phyloP scores from a whole-genome alignment of 2,113 vertebrate species.

The Hippoglossus stenolepis region DNA sequence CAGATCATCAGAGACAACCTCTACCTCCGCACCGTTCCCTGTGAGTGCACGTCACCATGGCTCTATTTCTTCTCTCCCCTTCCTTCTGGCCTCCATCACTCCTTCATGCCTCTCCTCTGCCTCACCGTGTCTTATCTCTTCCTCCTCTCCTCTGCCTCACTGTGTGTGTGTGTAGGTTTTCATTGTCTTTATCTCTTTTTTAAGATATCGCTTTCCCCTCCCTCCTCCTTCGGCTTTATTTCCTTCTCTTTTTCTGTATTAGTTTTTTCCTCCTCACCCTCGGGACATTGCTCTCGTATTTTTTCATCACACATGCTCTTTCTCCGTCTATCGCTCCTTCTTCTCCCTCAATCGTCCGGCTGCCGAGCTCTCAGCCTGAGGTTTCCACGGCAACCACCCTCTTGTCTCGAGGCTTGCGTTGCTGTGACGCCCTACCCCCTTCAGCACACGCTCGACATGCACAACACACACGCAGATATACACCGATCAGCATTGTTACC shows the following conservation, averaged over 20 bases:
- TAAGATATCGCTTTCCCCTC: not conserved
- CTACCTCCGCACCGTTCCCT: constrained; percentile 98
- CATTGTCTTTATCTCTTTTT: constrained; percentile 23
- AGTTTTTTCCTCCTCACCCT: constrained; percentile 32
- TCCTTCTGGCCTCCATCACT: constrained; percentile 12
- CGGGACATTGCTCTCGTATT: constrained; percentile 40
- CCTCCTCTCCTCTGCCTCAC: too few relatives aligned
- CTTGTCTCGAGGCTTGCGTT: constrained; percentile 80
- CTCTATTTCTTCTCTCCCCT: not conserved
- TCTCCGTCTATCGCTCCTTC: constrained; percentile 59
- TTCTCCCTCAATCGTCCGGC: constrained; percentile 65
- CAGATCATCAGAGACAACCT: constrained; percentile 99
- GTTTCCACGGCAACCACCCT: constrained; percentile 86
- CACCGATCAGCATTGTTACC: not conserved
- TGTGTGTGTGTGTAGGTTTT: constrained; percentile 24
- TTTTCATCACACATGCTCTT: constrained; percentile 40
- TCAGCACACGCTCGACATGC: constrained; percentile 62
- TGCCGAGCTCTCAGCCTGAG: constrained; percentile 72
- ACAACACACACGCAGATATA: constrained; percentile 42
- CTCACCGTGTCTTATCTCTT: constrained; percentile 1
- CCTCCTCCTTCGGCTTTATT: constrained; percentile 5
- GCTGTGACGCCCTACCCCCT: constrained; percentile 78
- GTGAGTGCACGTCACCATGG: constrained; percentile 84
- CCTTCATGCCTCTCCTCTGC: constrained; percentile 10
- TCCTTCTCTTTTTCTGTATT: constrained; percentile 17